Base-by-base conservation (phyloP, 2,888 invertebrate genomes). In the Agriotes lineatus region DNA sequence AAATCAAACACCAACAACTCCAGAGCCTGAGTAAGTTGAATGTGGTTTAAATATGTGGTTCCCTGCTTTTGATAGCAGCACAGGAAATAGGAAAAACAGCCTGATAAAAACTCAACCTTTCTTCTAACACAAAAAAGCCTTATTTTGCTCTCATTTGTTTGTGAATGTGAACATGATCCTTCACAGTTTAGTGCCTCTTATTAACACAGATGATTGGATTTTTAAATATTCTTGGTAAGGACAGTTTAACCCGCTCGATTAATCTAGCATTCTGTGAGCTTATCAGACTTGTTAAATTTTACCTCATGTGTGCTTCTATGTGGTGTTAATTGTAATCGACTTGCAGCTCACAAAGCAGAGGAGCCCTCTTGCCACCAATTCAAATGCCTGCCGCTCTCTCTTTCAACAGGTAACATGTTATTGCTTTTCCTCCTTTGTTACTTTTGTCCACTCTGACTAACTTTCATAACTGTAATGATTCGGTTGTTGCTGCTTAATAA, bases 21-120 rank as follows among this genome's bases (percentile, higher is more conserved):
- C 91, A 0, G 92, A 92, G 76, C 86, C 89, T 64, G 92, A 91
- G 92, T 92, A 85, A 89, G 91, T 85, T 33, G 12, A 37, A 14
- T 1, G 9, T 37, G 2, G 25, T n/a, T 2, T 19, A 7, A 37
- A 5, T 50, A 20, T 66, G 25, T 52, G 22, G n/a, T 60, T 70
- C 52, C 67, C 60, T 62, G 65, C 67, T 71, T 69, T 67, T 70
- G 66, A 60, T 69, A 61, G 33, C 35, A 19, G 37, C 45, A 65
- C 67, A 74, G 74, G 74, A 74, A 65, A 70, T 74, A 63, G 58
- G 56, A 56, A 72, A 68, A 70, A 71, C 61, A 65, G 62, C 19
- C 59, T 68, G 74, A 75, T 73, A 73, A 73, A 58, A 61, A 67
- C 61, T 69, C 60, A 57, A 67, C 25, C 30, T 52, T 58, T 54